Evolutionary conservation across 2,113 vertebrate species (phyloP).

Genomic region (Coptodon bakossiorum): DNA sequence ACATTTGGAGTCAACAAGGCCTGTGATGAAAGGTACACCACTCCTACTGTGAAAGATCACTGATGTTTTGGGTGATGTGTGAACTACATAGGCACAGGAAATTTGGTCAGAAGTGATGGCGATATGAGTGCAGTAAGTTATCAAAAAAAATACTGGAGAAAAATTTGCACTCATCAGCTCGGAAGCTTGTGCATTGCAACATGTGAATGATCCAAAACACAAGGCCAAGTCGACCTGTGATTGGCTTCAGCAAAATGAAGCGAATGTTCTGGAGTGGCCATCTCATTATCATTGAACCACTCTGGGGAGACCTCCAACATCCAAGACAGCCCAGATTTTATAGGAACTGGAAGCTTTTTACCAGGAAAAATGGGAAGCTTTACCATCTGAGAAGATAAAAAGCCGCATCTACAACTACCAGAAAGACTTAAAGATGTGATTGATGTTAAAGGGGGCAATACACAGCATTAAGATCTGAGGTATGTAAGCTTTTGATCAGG

Average conservation of each 20-base stretch:
- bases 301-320: not conserved
- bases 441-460: not conserved
- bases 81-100: not conserved
- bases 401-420: not conserved
- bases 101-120: not conserved
- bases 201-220: not conserved
- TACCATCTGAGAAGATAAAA: not conserved
- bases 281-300: not conserved
- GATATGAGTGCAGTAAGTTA: not conserved
- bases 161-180: not conserved
- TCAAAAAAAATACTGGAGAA: not conserved
- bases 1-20: not conserved
- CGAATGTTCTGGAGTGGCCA: rapidly evolving
- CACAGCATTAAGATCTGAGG: not conserved
- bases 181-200: not conserved
- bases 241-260: not conserved
- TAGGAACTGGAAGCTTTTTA: not conserved
- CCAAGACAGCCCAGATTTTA: not conserved
- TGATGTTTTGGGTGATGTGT: not conserved
- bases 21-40: not conserved
- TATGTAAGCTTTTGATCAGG: not conserved
- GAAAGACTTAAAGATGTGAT: not conserved
- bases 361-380: not conserved
- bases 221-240: not conserved
- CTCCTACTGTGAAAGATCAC: not conserved